These are phyloP conservation scores for Rhinichthys klamathensis DNA, from an alignment of 2,113 vertebrate species.

Conservation along the genomic window DNA sequence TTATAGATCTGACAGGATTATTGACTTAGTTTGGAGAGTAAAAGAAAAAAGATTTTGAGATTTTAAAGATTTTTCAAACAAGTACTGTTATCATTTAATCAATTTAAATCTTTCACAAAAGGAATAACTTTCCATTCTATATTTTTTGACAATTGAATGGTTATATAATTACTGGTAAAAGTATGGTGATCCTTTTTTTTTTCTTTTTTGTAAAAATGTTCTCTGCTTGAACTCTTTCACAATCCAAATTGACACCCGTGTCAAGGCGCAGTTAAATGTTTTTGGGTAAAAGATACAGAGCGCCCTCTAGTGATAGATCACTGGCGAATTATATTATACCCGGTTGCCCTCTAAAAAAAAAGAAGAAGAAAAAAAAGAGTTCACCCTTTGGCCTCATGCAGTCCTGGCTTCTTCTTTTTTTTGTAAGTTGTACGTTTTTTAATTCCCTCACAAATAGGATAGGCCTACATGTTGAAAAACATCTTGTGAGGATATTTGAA, in stretches of 20 bases:
- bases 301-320: constrained; percentile 33
- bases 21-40: not conserved
- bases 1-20: not conserved
- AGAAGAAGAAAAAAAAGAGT: too few relatives aligned
- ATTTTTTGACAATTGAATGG: not conserved
- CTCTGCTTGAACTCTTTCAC: not conserved
- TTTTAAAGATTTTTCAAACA: not conserved
- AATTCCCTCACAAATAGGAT: too few relatives aligned
- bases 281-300: not conserved
- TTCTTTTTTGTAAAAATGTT: not conserved
- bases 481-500: not conserved
- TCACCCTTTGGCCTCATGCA: too few relatives aligned
- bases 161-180: not conserved
- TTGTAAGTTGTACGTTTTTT: too few relatives aligned
- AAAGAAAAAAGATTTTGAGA: not conserved
- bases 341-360: too few relatives aligned
- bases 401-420: too few relatives aligned
- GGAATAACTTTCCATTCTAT: not conserved
- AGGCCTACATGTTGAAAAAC: not conserved
- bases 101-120: not conserved
- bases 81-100: not conserved
- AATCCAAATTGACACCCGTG: not conserved
- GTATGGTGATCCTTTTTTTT: not conserved
- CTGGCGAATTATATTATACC: too few relatives aligned
- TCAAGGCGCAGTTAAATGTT: not conserved